A percentile compares a stretch with the other conserved stretches of the same genome.
phyloP scores from a whole-genome alignment of 2,113 vertebrate species.

The Genyomyrus donnyi region DNA sequence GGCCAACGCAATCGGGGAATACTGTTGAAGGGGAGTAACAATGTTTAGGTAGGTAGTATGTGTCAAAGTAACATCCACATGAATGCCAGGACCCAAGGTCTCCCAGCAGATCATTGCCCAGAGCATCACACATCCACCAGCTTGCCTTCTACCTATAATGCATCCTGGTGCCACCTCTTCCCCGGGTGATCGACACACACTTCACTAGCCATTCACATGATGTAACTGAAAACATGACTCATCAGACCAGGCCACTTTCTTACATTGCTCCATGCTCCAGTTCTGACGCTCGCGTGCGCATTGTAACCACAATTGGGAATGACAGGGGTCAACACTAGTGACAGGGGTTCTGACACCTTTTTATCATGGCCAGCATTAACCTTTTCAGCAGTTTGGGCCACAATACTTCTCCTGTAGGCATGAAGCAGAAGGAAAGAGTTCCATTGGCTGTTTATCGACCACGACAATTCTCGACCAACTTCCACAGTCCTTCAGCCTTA shows the following conservation, averaged over 20 bases:
- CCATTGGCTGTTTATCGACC: no score
- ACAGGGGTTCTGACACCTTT: no score
- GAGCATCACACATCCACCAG: neutral
- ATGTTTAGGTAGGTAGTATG: neutral
- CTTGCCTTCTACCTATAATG: no score
- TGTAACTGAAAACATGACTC: neutral
- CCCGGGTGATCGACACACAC: neutral
- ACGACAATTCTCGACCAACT: no score
- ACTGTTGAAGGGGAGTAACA: neutral
- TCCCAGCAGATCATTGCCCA: neutral
- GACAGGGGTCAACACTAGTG: neutral
- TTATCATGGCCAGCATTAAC: no score
- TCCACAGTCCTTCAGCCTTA: no score
- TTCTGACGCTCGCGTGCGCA: neutral
- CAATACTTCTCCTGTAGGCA: no score
- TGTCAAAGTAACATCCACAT: neutral
- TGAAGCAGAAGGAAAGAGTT: no score
- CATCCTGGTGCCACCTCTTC: neutral
- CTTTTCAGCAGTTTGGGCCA: no score
- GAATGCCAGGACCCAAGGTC: neutral
- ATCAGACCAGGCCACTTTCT: neutral
- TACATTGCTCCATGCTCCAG: neutral
- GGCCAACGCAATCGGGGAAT: neutral
- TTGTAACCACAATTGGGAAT: neutral
- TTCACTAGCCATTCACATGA: neutral